Evolutionary conservation across 2,888 invertebrate genomes (phyloP).

Genomic region (Sinopyrophorus schimmeli): DNA sequence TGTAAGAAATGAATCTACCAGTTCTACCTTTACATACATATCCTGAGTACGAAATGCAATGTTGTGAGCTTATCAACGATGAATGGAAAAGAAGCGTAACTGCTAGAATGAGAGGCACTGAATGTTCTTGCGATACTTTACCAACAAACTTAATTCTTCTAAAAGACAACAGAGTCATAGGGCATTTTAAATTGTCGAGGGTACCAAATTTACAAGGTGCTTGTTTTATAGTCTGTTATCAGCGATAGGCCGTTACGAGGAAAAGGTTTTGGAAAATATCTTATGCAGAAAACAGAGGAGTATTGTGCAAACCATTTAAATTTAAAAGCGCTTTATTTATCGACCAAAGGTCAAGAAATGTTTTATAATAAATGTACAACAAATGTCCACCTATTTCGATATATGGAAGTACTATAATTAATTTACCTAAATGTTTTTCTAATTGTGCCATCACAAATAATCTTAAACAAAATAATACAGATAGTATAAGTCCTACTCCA

Average conservation of each 20-base stretch:
- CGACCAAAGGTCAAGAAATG: slow-evolving; percentile 68
- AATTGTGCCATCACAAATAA: slow-evolving; percentile 12
- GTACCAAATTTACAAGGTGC: slow-evolving; percentile 71
- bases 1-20: slow-evolving; percentile 42
- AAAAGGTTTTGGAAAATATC: slow-evolving; percentile 73
- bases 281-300: slow-evolving; percentile 75
- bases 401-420: slow-evolving; percentile 58
- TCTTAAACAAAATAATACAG: slow-evolving; percentile 29
- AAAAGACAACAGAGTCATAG: slow-evolving; percentile 63
- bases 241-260: slow-evolving; percentile 72
- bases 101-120: slow-evolving; percentile 74
- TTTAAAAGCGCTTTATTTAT: slow-evolving; percentile 65
- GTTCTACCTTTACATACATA: slow-evolving; percentile 74
- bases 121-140: slow-evolving; percentile 71
- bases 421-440: slow-evolving; percentile 4
- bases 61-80: slow-evolving; percentile 78
- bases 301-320: slow-evolving; percentile 67
- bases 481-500: slow-evolving; percentile 46
- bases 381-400: slow-evolving; percentile 71
- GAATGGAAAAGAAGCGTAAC: slow-evolving; percentile 86
- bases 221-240: slow-evolving; percentile 81
- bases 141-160: slow-evolving; percentile 74
- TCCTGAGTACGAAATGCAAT: slow-evolving; percentile 70
- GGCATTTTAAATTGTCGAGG: slow-evolving; percentile 77
- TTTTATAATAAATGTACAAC: slow-evolving; percentile 73